Base-by-base conservation (phyloP, 2,113 vertebrate species). In the Cathartes aura region DNA sequence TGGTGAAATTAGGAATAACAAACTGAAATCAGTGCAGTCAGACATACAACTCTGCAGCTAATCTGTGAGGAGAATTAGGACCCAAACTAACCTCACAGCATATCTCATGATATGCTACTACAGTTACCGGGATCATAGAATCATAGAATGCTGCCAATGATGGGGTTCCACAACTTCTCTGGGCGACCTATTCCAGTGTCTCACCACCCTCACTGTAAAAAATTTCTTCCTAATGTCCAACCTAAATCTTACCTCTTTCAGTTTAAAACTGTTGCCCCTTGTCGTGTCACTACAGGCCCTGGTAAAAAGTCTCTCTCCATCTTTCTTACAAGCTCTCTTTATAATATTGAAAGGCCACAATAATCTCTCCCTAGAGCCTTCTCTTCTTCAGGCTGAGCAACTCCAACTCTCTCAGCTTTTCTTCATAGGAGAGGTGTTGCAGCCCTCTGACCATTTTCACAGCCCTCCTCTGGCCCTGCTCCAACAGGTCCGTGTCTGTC, bases 391-490 rank as follows among this genome's bases (percentile, higher is more conserved):
- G 29, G 40, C 16, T 47, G 45, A 66, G 3, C 8, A 47, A n/a
- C 14, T 7, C 13, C n/a, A 66, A 4, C 12, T 60, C 5, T 32
- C 45, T 47, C 64, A 59, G 32, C 15, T 27, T 68, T 11, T 53
- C 23, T 4, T 78, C 30, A 16, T 0, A 52, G 62, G 6, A 92
- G 12, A 71, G 34, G 6, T 67, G 42, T 3, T 72, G 4, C 73
- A 93, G 26, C 9, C 6, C 42, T 29, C 9, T 2, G 11, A 67
- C 15, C 29, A 16, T 40, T 56, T 76, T 38, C 2, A 0, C 4
- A 11, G 11, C 19, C 24, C 12, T 43, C 3, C 0, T 52, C 20
- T 19, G 34, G 20, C 24, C 43, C n/a, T 1, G 0, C 30, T 59
- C 23, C 8, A 73, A 17, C 0, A 1, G 38, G 5, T 6, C 15